Percentiles rank a stretch among this genome's conserved stretches.
These are phyloP conservation scores for Heliconius ismenius DNA, from an alignment of 2,888 invertebrate genomes.

Conservation along the genomic window DNA sequence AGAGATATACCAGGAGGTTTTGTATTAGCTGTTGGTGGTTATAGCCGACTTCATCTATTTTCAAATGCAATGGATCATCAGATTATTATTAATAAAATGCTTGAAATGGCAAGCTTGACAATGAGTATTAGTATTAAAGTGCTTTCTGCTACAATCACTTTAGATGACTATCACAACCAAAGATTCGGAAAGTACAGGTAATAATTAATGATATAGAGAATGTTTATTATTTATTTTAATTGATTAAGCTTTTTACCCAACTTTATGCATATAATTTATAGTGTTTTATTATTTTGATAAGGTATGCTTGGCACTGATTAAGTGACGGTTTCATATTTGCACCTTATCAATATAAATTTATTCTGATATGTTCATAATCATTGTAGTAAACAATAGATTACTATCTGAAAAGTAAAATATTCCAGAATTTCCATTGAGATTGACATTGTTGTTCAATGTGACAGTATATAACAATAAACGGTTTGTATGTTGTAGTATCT, in stretches of 20 bases:
- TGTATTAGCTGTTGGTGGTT: constrained; percentile 94
- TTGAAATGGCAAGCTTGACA: constrained; percentile 90
- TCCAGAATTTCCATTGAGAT: not conserved
- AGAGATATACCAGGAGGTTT: constrained; percentile 96
- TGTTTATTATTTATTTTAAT: not conserved
- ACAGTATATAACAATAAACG: not conserved
- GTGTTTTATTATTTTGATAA: constrained; percentile 12
- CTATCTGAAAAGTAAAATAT: not conserved
- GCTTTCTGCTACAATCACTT: constrained; percentile 89
- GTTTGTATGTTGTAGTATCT: not conserved
- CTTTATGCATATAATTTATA: not conserved
- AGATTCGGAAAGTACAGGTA: constrained; percentile 96
- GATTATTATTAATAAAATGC: constrained; percentile 92
- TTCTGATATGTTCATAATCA: not conserved
- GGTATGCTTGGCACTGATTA: not conserved
- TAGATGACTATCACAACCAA: constrained; percentile 93
- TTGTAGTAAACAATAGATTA: constrained; percentile 9
- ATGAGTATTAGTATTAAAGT: constrained; percentile 93
- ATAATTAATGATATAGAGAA: constrained; percentile 36
- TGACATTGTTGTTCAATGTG: not conserved
- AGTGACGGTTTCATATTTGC: not conserved
- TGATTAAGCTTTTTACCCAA: not conserved
- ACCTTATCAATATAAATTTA: not conserved
- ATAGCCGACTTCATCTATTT: constrained; percentile 95
- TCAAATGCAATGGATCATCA: constrained; percentile 90